A percentile compares a stretch with the other conserved stretches of the same genome.
Evolutionary conservation across 1,140 invertebrate genomes (phyloP).

Genomic region (Cyclina sinensis): DNA sequence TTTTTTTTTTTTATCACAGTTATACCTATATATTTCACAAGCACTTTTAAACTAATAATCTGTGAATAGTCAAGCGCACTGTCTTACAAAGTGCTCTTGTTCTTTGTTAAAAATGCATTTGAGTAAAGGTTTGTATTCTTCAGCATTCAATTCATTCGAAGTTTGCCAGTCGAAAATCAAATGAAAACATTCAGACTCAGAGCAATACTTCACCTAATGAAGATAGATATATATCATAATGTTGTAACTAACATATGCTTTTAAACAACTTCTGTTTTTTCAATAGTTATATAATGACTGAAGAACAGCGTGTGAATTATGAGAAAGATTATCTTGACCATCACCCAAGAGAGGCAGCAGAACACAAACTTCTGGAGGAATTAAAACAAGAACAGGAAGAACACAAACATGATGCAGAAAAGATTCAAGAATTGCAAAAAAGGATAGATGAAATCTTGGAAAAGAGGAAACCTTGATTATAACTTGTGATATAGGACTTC

Average conservation of each 20-base stretch:
- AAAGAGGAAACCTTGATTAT: constrained; percentile 9
- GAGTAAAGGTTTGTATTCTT: no score
- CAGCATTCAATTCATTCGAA: no score
- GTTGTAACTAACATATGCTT: not conserved
- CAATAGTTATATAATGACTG: constrained; percentile 31
- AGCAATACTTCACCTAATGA: no score
- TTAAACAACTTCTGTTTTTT: constrained; percentile 4
- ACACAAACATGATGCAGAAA: not conserved
- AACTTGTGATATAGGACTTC: not conserved
- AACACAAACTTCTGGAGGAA: not conserved
- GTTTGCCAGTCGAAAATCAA: no score
- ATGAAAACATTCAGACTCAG: no score
- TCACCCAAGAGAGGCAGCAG: not conserved
- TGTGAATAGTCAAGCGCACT: no score
- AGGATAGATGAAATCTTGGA: constrained; percentile 7
- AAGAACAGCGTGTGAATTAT: constrained; percentile 13
- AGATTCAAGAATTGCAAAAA: not conserved
- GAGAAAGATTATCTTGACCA: not conserved
- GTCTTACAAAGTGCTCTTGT: no score
- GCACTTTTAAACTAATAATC: no score
- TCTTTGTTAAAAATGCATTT: no score
- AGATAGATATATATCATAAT: not conserved
- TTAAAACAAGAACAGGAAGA: constrained; percentile 11
- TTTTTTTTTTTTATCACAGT: no score
- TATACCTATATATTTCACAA: no score